Evolutionary conservation across 2,888 invertebrate genomes (phyloP).

Genomic region (Synergus itoensis): DNA sequence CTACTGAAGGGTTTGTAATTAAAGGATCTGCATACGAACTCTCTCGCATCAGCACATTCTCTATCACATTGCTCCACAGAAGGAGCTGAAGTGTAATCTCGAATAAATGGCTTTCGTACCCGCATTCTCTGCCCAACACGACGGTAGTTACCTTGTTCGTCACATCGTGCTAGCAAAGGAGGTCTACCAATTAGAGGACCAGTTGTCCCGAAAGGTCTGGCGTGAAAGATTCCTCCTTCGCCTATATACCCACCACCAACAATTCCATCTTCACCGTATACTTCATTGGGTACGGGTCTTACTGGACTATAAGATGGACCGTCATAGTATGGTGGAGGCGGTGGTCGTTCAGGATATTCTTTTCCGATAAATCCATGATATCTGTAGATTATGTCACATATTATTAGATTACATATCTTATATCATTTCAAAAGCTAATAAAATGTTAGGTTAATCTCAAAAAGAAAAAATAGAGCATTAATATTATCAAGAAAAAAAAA

Average conservation of each 20-base stretch:
- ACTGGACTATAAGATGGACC: constrained; percentile 53
- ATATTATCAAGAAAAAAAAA: too few species aligned
- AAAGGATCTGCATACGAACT: constrained; percentile 85
- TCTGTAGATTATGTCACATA: constrained; percentile 33
- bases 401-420: not conserved
- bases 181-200: constrained; percentile 77
- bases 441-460: not conserved
- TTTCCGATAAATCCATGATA: constrained; percentile 56
- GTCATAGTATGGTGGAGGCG: constrained; percentile 46
- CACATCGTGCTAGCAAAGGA: constrained; percentile 83
- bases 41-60: constrained; percentile 88
- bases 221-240: constrained; percentile 72
- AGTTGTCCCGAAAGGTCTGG: constrained; percentile 70
- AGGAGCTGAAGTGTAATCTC: constrained; percentile 86
- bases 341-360: constrained; percentile 57
- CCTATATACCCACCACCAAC: constrained; percentile 73
- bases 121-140: constrained; percentile 89
- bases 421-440: not conserved
- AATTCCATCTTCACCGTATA: constrained; percentile 73
- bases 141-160: constrained; percentile 89
- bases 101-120: constrained; percentile 88
- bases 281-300: constrained; percentile 68
- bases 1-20: constrained; percentile 81
- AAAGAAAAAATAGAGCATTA: not conserved
- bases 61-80: constrained; percentile 90